phyloP scores from a whole-genome alignment of 2,113 vertebrate genomes.

The Drymodes brunneopygia region DNA sequence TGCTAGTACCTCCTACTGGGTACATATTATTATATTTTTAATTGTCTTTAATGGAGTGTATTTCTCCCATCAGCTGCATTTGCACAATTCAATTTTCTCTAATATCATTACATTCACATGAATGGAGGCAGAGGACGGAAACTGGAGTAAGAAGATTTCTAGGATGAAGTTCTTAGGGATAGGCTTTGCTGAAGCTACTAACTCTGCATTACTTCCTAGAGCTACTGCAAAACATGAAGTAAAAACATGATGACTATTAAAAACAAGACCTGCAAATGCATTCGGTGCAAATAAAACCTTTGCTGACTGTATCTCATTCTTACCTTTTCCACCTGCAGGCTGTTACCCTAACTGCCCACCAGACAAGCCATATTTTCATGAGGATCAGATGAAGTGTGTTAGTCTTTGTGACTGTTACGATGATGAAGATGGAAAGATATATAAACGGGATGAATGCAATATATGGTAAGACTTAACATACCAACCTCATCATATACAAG shows the following conservation, averaged over 20 bases:
- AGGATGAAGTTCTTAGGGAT: neutral
- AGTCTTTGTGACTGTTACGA: slow-evolving; percentile 75
- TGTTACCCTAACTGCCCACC: slow-evolving; percentile 88
- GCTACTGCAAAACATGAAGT: neutral
- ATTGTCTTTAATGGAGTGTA: neutral
- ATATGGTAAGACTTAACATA: slow-evolving; percentile 74
- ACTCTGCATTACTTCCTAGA: neutral
- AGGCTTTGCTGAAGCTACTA: neutral
- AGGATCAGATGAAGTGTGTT: slow-evolving; percentile 85
- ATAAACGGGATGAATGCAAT: slow-evolving; percentile 75
- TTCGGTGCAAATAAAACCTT: neutral
- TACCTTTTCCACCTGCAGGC: slow-evolving; percentile 64
- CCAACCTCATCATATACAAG: neutral
- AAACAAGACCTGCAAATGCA: neutral
- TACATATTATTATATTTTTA: neutral
- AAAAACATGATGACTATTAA: neutral
- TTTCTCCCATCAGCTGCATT: neutral
- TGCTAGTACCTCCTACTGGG: neutral
- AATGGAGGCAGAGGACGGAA: neutral
- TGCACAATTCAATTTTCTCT: neutral
- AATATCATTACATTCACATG: neutral
- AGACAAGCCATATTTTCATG: slow-evolving; percentile 81
- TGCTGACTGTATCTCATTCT: neutral
- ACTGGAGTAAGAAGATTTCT: neutral
- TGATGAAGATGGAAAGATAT: slow-evolving; percentile 56